Evolutionary conservation across 2,797 vertebrate genomes (phyloP), one percentile per base, ranked within the genome.

Genomic region (Xyrichtys novacula): DNA sequence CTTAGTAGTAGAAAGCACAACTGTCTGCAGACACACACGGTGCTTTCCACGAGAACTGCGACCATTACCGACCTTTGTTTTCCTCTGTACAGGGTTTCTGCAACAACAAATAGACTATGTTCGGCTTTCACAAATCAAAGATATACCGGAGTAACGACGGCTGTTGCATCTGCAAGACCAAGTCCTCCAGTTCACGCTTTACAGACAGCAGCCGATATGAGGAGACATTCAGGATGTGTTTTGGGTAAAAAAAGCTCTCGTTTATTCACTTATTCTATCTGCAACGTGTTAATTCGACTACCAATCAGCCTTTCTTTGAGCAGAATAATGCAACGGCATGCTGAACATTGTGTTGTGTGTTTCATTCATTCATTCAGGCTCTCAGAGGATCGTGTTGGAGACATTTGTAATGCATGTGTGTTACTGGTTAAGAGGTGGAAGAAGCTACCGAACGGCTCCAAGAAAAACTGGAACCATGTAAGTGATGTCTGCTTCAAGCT

Each of bases 391-490:
- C 92, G 95, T 14, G 92, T 94, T 38, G 95, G 95, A 39, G 95
- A 95, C 78, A 95, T 95, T 65, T 95, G 95, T 81, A 95, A 95
- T 52, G 95, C 95, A 17, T 95, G 95, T 69, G 95, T 95, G 32
- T 74, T 95, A 38, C 79, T 95, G 40, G 95, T 95, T 34, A 95
- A 95, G 74, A 86, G 95, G 54, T 95, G 95, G 94, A 95, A 95
- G 75, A 95, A 95, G 71, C 86, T 95, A 9, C 95, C 95, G 1
- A 86, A 90, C 63, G 95, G 95, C 34, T 95, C 94, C 29, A 95
- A 95, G 83, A 95, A 94, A 85, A 95, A 95, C 88, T 96, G 95
- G 94, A 96, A 91, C 80, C 95, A 95, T 74, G 95, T 95, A 91
- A 78, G 91, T 79, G 15, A 48, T 38, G 16, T 40, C 5, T 54